phyloP scores from a whole-genome alignment of 1,140 invertebrate genomes.

The Tetragonula clypearis region DNA sequence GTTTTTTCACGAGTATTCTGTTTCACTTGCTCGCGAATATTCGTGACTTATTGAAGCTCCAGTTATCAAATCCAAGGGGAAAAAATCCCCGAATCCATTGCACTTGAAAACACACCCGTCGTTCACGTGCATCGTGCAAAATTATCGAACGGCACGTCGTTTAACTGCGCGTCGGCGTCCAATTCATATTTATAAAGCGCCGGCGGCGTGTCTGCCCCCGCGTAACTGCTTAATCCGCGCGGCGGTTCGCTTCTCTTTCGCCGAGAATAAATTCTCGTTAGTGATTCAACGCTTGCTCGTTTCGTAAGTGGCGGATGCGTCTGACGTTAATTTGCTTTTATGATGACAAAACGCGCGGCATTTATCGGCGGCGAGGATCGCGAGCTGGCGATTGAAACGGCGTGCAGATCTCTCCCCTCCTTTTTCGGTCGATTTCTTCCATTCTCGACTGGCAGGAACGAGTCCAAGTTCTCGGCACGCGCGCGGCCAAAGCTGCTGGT shows the following conservation, averaged over 20 bases:
- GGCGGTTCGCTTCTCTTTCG: neutral
- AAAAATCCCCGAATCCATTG: too few relatives aligned
- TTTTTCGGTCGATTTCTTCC: neutral
- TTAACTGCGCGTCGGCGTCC: neutral
- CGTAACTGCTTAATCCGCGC: constrained; percentile 4
- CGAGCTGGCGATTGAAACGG: neutral
- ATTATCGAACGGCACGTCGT: neutral
- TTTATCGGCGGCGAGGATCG: neutral
- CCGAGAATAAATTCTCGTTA: constrained; percentile 31
- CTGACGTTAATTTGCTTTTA: neutral
- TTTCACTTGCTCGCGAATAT: neutral
- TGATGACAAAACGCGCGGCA: neutral
- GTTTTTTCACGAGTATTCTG: too few relatives aligned
- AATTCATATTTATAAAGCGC: neutral
- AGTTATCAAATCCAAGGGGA: neutral
- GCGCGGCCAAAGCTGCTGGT: neutral
- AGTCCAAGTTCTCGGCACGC: neutral
- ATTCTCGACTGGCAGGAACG: neutral
- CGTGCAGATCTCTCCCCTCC: neutral
- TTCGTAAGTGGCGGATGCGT: neutral
- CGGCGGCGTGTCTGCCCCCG: too few relatives aligned
- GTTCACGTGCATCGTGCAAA: neutral
- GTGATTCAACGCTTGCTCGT: neutral
- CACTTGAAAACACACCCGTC: too few relatives aligned
- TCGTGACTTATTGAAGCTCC: neutral